Conservation (phyloP, 2,888 invertebrate species). For the Melinaea menophilus region DNA sequence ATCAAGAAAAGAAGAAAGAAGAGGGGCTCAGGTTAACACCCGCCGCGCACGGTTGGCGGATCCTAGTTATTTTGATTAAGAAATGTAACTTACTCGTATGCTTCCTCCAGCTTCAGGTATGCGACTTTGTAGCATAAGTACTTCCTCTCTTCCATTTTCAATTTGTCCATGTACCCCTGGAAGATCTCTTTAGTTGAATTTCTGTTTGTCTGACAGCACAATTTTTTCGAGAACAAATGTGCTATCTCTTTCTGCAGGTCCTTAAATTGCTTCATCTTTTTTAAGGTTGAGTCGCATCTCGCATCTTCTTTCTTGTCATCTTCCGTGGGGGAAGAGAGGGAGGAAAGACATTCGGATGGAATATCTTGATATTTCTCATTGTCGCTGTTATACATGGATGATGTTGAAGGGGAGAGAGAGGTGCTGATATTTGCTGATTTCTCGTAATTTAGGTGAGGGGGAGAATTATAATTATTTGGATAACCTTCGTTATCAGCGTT, state of each 20-base stretch:
- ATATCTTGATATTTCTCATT: slow-evolving; percentile 61
- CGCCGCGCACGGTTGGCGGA: not conserved
- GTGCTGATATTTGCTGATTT: slow-evolving; percentile 45
- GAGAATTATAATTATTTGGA: not conserved
- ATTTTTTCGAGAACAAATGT: slow-evolving; percentile 49
- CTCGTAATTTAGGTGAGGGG: not conserved
- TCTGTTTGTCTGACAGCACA: slow-evolving; percentile 54
- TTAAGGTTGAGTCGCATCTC: slow-evolving; percentile 18
- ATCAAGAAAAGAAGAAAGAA: too few relatives aligned
- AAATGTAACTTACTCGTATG: slow-evolving; percentile 49
- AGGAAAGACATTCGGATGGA: slow-evolving; percentile 33
- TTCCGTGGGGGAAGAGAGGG: slow-evolving; percentile 15
- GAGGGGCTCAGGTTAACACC: too few relatives aligned
- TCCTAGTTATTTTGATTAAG: not conserved
- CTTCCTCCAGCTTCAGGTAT: slow-evolving; percentile 49
- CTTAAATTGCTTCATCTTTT: slow-evolving; percentile 53
- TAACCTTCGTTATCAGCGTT: slow-evolving; percentile 51
- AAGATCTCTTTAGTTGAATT: slow-evolving; percentile 52
- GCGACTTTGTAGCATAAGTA: slow-evolving; percentile 52
- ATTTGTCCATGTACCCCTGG: slow-evolving; percentile 46
- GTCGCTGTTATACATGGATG: slow-evolving; percentile 50
- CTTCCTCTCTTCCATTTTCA: slow-evolving; percentile 46
- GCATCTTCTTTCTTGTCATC: slow-evolving; percentile 17
- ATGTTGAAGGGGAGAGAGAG: slow-evolving; percentile 49
- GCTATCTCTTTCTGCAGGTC: slow-evolving; percentile 62